Conservation (phyloP, 2,113 vertebrate species). For the Spea multiplicata region DNA sequence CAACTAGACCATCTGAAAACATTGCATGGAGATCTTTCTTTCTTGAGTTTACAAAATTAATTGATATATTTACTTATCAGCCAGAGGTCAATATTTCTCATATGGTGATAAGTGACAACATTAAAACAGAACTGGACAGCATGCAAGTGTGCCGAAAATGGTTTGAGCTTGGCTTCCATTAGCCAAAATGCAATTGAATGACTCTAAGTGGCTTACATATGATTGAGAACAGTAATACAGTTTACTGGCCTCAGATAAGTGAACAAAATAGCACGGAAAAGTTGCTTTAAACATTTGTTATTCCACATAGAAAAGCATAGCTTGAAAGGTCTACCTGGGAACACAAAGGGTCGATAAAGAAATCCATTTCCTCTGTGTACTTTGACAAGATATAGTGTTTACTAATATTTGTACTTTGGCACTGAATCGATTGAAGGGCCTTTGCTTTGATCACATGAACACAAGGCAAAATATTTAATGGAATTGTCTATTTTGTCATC, state of each 20-base stretch:
- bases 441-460: background rate
- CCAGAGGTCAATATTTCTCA: background rate
- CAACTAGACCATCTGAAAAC: too few relatives aligned
- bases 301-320: background rate
- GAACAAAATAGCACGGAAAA: conserved; percentile 2
- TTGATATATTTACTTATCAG: conserved; percentile 6
- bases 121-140: background rate
- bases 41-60: background rate
- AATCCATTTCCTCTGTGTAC: conserved; percentile 23
- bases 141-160: background rate
- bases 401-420: background rate
- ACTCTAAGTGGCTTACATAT: conserved; percentile 18
- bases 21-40: too few relatives aligned
- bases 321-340: conserved; percentile 1
- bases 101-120: background rate
- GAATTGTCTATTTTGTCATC: background rate
- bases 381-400: conserved; percentile 7
- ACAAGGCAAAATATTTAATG: background rate
- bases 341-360: conserved; percentile 2
- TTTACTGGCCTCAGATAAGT: conserved; percentile 2
- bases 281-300: conserved; percentile 19
- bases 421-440: conserved; percentile 1
- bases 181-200: conserved; percentile 17
- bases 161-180: conserved; percentile 35
- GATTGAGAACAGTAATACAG: background rate